phyloP scores from a whole-genome alignment of 2,888 invertebrate species.

The Dascillus cervinus region DNA sequence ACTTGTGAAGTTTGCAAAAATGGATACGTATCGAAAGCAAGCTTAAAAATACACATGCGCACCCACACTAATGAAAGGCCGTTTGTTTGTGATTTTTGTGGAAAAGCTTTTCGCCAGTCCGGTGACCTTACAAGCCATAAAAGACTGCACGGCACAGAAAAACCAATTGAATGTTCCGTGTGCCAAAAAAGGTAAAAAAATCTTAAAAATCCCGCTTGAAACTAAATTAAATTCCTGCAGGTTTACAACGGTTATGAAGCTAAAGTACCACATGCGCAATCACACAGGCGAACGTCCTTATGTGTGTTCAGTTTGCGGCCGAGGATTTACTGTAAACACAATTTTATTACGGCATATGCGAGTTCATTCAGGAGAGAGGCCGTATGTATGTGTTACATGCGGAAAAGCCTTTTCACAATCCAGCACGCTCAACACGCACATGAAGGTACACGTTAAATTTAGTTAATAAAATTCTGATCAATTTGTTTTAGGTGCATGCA shows the following conservation, averaged over 20 bases:
- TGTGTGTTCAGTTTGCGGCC: slow-evolving; percentile 39
- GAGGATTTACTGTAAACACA: slow-evolving; percentile 43
- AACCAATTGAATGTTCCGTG: slow-evolving; percentile 41
- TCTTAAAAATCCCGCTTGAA: not conserved
- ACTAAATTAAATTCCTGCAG: slow-evolving; percentile 24
- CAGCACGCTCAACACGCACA: slow-evolving; percentile 42
- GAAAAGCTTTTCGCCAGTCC: slow-evolving; percentile 42
- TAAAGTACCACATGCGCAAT: slow-evolving; percentile 43
- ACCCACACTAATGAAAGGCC: slow-evolving; percentile 44
- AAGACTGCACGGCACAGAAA: slow-evolving; percentile 41
- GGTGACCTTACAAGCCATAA: slow-evolving; percentile 43
- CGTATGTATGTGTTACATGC: slow-evolving; percentile 42
- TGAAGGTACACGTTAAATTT: slow-evolving; percentile 33
- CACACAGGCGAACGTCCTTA: slow-evolving; percentile 43
- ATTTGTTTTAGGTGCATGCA: slow-evolving; percentile 28
- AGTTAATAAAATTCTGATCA: not conserved
- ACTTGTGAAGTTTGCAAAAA: slow-evolving; percentile 42
- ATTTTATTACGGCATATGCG: slow-evolving; percentile 41
- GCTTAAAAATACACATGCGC: slow-evolving; percentile 43
- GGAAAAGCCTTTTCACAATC: slow-evolving; percentile 43
- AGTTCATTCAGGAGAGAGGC: slow-evolving; percentile 42
- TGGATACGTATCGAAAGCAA: slow-evolving; percentile 42
- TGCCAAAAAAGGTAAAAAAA: slow-evolving; percentile 38
- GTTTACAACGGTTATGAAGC: slow-evolving; percentile 43
- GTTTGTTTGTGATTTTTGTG: slow-evolving; percentile 42